Base-by-base conservation (phyloP, 2,113 vertebrate genomes). In the Labeo catla region DNA sequence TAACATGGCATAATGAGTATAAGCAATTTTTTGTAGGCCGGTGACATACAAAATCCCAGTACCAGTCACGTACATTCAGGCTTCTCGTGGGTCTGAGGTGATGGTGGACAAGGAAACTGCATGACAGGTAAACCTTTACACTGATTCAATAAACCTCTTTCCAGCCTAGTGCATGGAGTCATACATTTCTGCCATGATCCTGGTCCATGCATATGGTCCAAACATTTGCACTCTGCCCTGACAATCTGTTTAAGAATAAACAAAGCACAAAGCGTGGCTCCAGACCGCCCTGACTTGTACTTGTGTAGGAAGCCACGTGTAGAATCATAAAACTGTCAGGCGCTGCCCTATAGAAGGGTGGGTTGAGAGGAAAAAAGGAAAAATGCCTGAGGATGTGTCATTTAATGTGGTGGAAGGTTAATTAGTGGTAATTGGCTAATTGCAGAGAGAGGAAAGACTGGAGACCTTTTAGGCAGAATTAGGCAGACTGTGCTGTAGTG, bases 41-140 rank as follows among this genome's bases (percentile, higher is more conserved):
- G 28, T 28, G 28, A 28, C 28, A 28, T 28, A 28, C 36, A 43
- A 80, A 47, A 61, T 6, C 16, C 39, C 36, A 28, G 16, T 34
- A 21, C 10, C 34, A 21, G 76, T 57, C 28, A 78, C 8, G 28
- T 34, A 57, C 50, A 19, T 52, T 54, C 50, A 57, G 34, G 16
- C 16, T 54, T 54, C 8, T 77, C 52, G n/a, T 3, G 52, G 52
- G 52, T 43, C 54, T 88, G 83, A 92, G 93, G 93, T 90, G 90
- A 92, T 76, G 91, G 88, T 70, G 88, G 85, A 92, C 92, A 93
- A 92, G 91, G 92, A 94, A 93, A 93, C 87, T 86, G 85, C 83
- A 90, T 6, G 85, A 89, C 84, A 86, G 59, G 92, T 93, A 93
- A 94, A 94, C 93, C 94, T 94, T 95, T 90, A 91, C 91, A 92